Evolutionary conservation across 2,797 vertebrate genomes (phyloP).

Genomic region (Vespertilio murinus): DNA sequence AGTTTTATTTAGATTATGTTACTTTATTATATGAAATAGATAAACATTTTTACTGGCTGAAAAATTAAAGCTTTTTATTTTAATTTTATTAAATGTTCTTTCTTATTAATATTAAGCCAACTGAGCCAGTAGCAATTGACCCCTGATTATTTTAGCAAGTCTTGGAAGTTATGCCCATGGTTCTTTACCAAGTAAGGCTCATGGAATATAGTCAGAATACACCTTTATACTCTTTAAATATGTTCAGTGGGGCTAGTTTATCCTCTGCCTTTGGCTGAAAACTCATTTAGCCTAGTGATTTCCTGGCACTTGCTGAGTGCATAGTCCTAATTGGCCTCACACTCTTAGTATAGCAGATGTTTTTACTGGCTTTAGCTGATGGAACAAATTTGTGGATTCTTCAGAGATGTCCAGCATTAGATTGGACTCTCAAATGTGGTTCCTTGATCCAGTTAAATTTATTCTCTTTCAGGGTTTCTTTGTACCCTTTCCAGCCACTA

Average conservation of each 20-base stretch:
- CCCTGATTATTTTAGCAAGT: slow-evolving; percentile 15
- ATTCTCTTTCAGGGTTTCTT: background rate
- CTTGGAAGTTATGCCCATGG: background rate
- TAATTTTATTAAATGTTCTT: slow-evolving; percentile 37
- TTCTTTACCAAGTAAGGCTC: background rate
- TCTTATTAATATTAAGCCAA: slow-evolving; percentile 15
- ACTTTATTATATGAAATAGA: background rate
- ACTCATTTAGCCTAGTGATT: background rate
- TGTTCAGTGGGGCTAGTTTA: background rate
- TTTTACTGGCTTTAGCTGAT: background rate
- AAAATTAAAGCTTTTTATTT: slow-evolving; percentile 44
- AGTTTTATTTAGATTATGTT: background rate
- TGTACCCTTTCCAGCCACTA: too few relatives aligned
- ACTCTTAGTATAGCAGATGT: background rate
- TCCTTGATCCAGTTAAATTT: background rate
- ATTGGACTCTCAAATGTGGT: background rate
- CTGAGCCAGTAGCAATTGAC: background rate
- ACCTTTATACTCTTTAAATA: background rate
- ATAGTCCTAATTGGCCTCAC: background rate
- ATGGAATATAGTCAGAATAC: background rate
- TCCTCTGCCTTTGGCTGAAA: background rate
- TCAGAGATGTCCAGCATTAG: background rate
- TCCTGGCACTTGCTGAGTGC: background rate
- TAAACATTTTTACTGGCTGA: background rate
- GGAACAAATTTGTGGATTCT: background rate